Evolutionary conservation across 1,140 invertebrate genomes (phyloP).

Genomic region (Halyomorpha halys): DNA sequence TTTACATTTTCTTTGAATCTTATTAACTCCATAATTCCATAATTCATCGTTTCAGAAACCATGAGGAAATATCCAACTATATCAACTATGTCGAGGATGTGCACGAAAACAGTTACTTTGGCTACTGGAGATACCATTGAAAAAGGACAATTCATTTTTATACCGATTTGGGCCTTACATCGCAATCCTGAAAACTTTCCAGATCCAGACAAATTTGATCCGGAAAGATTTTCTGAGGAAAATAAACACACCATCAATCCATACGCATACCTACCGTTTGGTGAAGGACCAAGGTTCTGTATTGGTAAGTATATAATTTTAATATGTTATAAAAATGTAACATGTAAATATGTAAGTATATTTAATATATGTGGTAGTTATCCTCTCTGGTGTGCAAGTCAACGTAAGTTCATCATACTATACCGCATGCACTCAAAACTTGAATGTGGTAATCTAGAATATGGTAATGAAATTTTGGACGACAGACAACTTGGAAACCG

Average conservation of each 20-base stretch:
- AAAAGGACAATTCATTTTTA: not conserved
- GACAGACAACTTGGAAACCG: too few species aligned
- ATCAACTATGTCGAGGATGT: not conserved
- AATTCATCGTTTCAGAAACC: not conserved
- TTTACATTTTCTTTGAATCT: too few species aligned
- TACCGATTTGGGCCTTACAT: not conserved
- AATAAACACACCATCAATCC: not conserved
- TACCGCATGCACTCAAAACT: too few species aligned
- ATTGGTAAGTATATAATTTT: not conserved
- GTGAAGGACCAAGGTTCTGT: too few species aligned
- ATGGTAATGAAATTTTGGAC: too few species aligned
- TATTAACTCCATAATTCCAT: too few species aligned
- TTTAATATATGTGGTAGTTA: too few species aligned
- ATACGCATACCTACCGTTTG: not conserved
- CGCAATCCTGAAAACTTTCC: not conserved
- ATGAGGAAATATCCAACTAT: not conserved
- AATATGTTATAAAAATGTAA: too few species aligned
- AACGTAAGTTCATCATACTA: too few species aligned
- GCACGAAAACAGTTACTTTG: not conserved
- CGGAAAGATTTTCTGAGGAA: not conserved
- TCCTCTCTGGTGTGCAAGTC: too few species aligned
- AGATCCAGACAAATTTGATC: not conserved
- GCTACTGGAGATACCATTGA: not conserved
- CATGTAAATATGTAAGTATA: too few species aligned
- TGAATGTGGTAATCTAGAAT: too few species aligned